A percentile compares a stretch with the other conserved stretches of the same genome.
phyloP scores from a whole-genome alignment of 2,888 invertebrate species.

The Mythimna pallens region DNA sequence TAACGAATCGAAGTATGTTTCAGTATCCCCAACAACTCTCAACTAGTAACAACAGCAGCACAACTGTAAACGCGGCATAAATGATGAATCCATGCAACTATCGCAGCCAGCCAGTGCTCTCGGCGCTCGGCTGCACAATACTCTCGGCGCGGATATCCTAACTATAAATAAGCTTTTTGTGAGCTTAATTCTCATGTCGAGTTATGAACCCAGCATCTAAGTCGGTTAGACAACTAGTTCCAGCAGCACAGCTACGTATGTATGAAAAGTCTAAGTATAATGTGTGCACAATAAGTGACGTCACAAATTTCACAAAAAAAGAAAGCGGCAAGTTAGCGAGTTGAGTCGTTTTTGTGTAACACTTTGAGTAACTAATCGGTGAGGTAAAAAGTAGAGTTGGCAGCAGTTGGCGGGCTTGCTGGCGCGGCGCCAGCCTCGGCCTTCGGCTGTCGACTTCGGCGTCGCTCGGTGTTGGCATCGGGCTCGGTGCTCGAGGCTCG shows the following conservation, averaged over 20 bases:
- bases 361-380: slow-evolving; percentile 70
- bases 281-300: slow-evolving; percentile 32
- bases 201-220: slow-evolving; percentile 19
- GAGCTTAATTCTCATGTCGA: slow-evolving; percentile 33
- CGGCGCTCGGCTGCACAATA: slow-evolving; percentile 4
- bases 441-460: slow-evolving; percentile 44
- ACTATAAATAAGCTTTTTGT: slow-evolving; percentile 51
- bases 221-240: slow-evolving; percentile 23
- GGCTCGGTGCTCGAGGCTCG: slow-evolving; percentile 25
- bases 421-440: slow-evolving; percentile 48
- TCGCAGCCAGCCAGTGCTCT: not conserved
- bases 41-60: not conserved
- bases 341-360: slow-evolving; percentile 67
- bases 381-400: slow-evolving; percentile 67
- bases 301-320: slow-evolving; percentile 48
- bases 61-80: slow-evolving; percentile 1
- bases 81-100: slow-evolving; percentile 4
- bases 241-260: not conserved
- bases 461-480: not conserved
- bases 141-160: slow-evolving; percentile 38
- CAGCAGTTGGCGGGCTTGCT: slow-evolving; percentile 52
- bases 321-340: slow-evolving; percentile 58
- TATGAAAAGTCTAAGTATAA: not conserved
- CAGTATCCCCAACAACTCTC: not conserved
- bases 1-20: not conserved